Base-by-base conservation (phyloP, 2,888 invertebrate species). In the Drosophila neotestacea region DNA sequence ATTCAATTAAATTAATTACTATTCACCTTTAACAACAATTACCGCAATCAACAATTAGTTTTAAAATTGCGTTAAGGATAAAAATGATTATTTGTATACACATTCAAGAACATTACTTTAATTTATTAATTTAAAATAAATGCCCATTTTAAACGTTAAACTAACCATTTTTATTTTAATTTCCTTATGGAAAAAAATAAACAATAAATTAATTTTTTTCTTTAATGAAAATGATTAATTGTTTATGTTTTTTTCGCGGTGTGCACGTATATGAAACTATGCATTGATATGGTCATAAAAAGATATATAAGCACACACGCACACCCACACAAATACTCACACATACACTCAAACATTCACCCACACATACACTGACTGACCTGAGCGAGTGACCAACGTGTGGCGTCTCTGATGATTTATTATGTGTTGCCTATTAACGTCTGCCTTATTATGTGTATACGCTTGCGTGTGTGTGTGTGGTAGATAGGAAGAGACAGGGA, bases 351-450 rank as follows among this genome's bases (percentile, higher is more conserved):
- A 38, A 51, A 48, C 42, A 47, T 11, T 42, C 51, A 38, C 22
- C 44, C 27, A 41, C 39, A 60, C 46, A 42, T 59, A 46, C 47
- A 38, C 54, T 55, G 22, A 22, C 52, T 71, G 69, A 73, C 70
- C 73, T 69, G 61, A 46, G 60, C 73, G 51, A 77, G 30, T 77
- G 67, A 64, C 76, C 75, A 60, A 13, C 52, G 58, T 58, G 75
- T 55, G 62, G 70, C 59, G 59, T 38, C 61, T 70, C 56, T 46
- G 60, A 87, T 87, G 86, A 87, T 87, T 87, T 87, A 87, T 87
- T 81, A 88, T 85, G 89, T 87, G 86, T 79, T 79, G 83, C 83
- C 85, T 88, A 87, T 85, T 86, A 87, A 88, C 79, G 85, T 88
- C 69, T 85, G 78, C 62, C 46, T 47, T 54, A 54, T 47, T 60